Conservation (phyloP, 92 coral and sea anemone genomes). For the Virgularia gustaviana region DNA sequence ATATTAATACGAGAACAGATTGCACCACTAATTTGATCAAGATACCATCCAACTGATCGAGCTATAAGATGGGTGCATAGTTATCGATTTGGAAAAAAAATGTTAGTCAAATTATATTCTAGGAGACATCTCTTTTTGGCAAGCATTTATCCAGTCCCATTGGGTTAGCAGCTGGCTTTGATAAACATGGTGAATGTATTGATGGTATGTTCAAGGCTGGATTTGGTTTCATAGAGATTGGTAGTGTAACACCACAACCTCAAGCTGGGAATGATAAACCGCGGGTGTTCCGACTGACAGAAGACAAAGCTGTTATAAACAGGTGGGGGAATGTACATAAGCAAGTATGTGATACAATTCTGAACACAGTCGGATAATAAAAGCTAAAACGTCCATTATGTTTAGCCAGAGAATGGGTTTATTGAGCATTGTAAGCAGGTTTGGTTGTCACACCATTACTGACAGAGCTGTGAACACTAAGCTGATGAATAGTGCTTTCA, state of each 20-base stretch:
- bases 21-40: no score
- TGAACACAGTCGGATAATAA: not conserved
- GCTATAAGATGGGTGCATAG: no score
- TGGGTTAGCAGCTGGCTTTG: slow-evolving; percentile 98
- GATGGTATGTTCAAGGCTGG: slow-evolving; percentile 79
- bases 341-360: no score
- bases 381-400: not conserved
- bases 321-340: no score
- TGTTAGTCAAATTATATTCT: no score
- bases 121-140: slow-evolving; percentile 91
- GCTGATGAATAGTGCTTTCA: no score
- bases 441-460: no score
- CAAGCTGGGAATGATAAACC: slow-evolving; percentile 84
- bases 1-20: no score
- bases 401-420: not conserved
- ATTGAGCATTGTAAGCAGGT: no score
- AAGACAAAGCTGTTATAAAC: slow-evolving; percentile 88
- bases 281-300: slow-evolving; percentile 76
- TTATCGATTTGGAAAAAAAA: no score
- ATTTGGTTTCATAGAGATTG: slow-evolving; percentile 97
- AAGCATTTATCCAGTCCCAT: slow-evolving; percentile 81
- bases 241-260: slow-evolving; percentile 83
- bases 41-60: no score
- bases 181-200: slow-evolving; percentile 89
- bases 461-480: no score